A percentile compares a stretch with the other conserved stretches of the same genome.
These are phyloP conservation scores for Myotis planiceps DNA, from an alignment of 2,797 vertebrate genomes.

Conservation along the genomic window DNA sequence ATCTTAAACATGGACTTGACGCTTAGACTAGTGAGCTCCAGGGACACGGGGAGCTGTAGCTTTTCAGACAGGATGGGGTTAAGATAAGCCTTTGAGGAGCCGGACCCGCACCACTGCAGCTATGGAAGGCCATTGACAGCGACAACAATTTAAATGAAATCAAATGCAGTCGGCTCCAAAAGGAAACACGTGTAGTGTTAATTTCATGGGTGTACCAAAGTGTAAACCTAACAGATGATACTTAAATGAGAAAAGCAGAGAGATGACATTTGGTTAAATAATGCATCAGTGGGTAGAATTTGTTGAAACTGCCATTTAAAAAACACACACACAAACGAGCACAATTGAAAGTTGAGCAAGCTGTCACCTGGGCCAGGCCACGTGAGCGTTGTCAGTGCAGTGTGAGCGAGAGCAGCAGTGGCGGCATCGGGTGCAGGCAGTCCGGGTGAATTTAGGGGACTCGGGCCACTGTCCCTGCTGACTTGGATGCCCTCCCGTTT, in stretches of 20 bases:
- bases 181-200: conserved; percentile 74
- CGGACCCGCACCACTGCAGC: neutral
- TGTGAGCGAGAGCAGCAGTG: rapidly evolving
- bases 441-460: neutral
- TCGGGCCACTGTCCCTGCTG: neutral
- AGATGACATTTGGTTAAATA: conserved; percentile 79
- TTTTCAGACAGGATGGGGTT: neutral
- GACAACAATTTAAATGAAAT: conserved; percentile 64
- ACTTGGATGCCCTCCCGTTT: neutral
- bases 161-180: conserved; percentile 57
- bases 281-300: conserved; percentile 78
- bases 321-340: neutral
- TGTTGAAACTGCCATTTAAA: conserved; percentile 58
- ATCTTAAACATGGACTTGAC: neutral
- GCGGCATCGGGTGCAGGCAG: neutral
- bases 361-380: conserved; percentile 13
- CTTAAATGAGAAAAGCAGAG: conserved; percentile 73
- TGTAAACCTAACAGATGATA: conserved; percentile 80
- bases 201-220: conserved; percentile 78
- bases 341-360: conserved; percentile 31
- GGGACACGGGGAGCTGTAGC: neutral
- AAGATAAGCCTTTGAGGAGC: neutral
- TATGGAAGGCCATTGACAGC: neutral
- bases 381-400: rapidly evolving
- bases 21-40: rapidly evolving